Conservation (phyloP, 2,113 vertebrate species). For the Poeciliopsis occidentalis region DNA sequence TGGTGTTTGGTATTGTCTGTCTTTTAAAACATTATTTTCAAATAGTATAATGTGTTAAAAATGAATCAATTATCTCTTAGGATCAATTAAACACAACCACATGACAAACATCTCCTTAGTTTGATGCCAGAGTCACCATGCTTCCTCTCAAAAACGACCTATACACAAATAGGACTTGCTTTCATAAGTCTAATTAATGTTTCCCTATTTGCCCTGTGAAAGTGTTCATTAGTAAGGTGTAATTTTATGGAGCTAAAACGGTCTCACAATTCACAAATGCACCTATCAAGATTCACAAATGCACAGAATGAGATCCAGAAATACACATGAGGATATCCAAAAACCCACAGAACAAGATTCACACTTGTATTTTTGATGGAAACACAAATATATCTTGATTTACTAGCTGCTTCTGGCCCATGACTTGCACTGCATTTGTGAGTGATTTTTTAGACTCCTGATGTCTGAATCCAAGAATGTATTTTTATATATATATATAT, state of each 20-base stretch:
- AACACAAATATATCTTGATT: too few species aligned
- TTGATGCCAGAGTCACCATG: not conserved
- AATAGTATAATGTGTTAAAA: not conserved
- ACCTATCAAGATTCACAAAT: too few species aligned
- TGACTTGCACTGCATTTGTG: too few species aligned
- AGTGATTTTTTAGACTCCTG: too few species aligned
- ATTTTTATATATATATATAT: too few species aligned
- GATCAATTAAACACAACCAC: not conserved
- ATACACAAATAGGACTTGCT: not conserved
- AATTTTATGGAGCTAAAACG: not conserved
- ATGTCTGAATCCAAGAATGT: too few species aligned
- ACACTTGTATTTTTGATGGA: too few species aligned
- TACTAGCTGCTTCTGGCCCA: too few species aligned
- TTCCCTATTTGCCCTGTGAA: not conserved
- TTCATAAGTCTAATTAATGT: not conserved
- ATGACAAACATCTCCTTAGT: not conserved
- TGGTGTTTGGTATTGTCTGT: not conserved
- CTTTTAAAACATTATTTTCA: not conserved
- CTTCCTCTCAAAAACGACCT: not conserved
- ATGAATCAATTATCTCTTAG: not conserved
- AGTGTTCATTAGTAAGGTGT: not conserved
- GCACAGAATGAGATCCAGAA: too few species aligned
- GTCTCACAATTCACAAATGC: too few species aligned
- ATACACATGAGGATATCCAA: too few species aligned
- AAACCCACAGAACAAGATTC: too few species aligned